These are phyloP conservation scores for Onthophagus sagittarius DNA, from an alignment of 2,888 invertebrate genomes.

Conservation along the genomic window DNA sequence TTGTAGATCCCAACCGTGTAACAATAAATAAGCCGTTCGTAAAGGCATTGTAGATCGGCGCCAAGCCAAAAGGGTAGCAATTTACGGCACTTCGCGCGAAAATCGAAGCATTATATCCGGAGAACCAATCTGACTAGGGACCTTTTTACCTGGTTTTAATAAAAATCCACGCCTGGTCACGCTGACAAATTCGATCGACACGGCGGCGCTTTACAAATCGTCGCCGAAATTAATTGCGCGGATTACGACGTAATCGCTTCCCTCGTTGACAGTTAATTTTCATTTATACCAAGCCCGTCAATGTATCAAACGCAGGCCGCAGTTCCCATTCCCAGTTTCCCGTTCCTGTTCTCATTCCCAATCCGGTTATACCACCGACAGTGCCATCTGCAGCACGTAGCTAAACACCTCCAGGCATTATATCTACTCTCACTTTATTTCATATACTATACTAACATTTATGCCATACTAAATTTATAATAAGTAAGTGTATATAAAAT, in stretches of 20 bases:
- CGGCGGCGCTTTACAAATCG: neutral
- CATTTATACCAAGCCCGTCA: neutral
- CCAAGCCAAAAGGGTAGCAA: neutral
- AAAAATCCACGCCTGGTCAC: neutral
- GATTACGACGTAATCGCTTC: neutral
- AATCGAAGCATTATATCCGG: neutral
- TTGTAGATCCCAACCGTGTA: slow-evolving; percentile 13
- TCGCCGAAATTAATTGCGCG: neutral
- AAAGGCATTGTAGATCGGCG: neutral
- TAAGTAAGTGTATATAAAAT: no score
- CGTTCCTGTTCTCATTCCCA: neutral
- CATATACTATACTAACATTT: no score
- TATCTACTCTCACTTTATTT: no score
- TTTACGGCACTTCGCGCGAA: neutral
- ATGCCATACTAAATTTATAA: no score
- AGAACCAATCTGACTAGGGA: neutral
- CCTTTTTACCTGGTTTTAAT: neutral
- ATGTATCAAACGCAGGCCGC: neutral
- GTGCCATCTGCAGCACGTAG: neutral
- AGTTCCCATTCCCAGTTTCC: neutral
- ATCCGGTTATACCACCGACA: neutral
- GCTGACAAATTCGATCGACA: neutral
- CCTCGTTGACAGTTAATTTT: neutral
- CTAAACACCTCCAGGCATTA: neutral
- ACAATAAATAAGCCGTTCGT: slow-evolving; percentile 31